These are phyloP conservation scores for Yponomeuta plumbellus DNA, from an alignment of 2,888 invertebrate genomes.

Conservation along the genomic window DNA sequence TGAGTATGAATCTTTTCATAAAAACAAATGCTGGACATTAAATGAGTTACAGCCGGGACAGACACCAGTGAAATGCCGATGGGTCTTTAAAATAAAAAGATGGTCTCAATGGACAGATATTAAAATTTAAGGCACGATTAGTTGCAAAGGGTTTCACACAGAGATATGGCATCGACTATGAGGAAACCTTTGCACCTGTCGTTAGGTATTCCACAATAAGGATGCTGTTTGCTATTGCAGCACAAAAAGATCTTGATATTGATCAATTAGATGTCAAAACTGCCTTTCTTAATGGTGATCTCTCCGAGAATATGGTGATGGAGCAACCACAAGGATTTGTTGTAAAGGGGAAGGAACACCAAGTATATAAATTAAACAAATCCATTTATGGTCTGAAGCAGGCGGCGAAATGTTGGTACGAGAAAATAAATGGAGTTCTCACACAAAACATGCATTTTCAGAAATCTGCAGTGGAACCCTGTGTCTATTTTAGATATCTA, in stretches of 20 bases:
- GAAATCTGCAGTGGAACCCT: slow-evolving; percentile 19
- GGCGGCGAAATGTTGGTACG: slow-evolving; percentile 16
- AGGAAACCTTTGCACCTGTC: neutral
- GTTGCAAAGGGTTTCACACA: slow-evolving; percentile 9
- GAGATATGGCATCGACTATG: neutral
- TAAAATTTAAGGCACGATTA: neutral
- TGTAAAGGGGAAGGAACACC: neutral
- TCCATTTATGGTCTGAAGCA: slow-evolving; percentile 23
- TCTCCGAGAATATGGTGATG: slow-evolving; percentile 23
- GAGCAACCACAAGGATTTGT: slow-evolving; percentile 23
- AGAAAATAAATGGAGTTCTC: slow-evolving; percentile 21
- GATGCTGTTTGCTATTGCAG: neutral
- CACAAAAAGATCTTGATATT: slow-evolving; percentile 17
- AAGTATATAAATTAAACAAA: slow-evolving; percentile 22
- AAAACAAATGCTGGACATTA: neutral
- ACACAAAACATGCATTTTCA: slow-evolving; percentile 17
- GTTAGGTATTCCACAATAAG: slow-evolving; percentile 1
- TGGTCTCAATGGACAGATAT: neutral
- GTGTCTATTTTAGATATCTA: slow-evolving; percentile 17
- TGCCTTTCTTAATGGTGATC: slow-evolving; percentile 25
- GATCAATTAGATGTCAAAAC: slow-evolving; percentile 26
- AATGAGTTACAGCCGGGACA: neutral
- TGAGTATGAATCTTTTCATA: slow-evolving; percentile 1
- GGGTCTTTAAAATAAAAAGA: slow-evolving; percentile 4
- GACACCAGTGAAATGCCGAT: neutral